Percentiles rank a stretch among this genome's conserved stretches.
These are phyloP conservation scores for Geophilus truncorum DNA, from an alignment of 2,888 invertebrate species.

Conservation along the genomic window DNA sequence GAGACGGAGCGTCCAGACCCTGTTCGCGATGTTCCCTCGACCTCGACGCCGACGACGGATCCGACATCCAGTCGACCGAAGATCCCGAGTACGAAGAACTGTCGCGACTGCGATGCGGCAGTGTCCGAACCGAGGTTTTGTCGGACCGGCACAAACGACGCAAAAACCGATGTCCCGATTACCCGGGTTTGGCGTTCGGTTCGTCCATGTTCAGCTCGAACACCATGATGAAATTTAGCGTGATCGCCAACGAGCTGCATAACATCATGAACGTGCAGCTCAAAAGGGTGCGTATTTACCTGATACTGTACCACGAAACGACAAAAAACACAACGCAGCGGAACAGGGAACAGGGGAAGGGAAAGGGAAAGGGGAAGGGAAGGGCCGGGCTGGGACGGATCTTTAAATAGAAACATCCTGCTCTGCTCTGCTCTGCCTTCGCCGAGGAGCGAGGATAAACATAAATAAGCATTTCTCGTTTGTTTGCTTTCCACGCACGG, in stretches of 20 bases:
- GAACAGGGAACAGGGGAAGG: no score
- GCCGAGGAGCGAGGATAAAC: no score
- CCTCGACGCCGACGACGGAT: neutral
- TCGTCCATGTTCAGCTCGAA: slow-evolving; percentile 91
- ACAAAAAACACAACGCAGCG: neutral
- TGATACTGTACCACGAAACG: no score
- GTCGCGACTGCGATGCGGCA: slow-evolving; percentile 77
- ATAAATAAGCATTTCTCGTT: no score
- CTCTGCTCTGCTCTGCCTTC: no score
- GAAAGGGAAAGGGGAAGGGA: neutral
- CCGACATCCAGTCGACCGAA: slow-evolving; percentile 50
- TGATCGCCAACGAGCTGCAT: slow-evolving; percentile 94
- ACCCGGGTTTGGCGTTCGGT: slow-evolving; percentile 86
- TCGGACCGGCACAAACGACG: slow-evolving; percentile 63
- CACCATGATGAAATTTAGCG: slow-evolving; percentile 95
- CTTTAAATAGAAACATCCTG: neutral
- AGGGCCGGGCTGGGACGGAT: neutral
- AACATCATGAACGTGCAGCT: slow-evolving; percentile 95
- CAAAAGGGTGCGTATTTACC: slow-evolving; percentile 75
- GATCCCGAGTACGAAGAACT: slow-evolving; percentile 54
- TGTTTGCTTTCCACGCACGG: no score
- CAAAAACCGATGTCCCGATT: slow-evolving; percentile 74
- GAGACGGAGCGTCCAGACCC: neutral
- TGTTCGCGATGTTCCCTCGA: neutral
- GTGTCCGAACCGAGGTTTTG: slow-evolving; percentile 80